Evolutionary conservation across 2,113 vertebrate species (phyloP).

Genomic region (Thermophis baileyi): DNA sequence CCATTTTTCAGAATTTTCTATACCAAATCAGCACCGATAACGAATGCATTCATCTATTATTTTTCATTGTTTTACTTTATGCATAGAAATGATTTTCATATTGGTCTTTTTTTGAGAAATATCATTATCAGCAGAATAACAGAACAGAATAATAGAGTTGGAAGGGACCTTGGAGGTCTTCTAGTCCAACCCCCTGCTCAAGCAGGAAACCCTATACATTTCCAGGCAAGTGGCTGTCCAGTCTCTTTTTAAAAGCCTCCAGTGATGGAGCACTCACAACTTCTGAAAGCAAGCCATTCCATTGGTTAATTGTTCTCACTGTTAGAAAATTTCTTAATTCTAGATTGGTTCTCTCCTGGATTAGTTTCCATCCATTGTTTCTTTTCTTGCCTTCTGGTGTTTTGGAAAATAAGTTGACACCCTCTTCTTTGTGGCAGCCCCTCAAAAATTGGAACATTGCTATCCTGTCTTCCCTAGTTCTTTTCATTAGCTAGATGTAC

Average conservation of each 20-base stretch:
- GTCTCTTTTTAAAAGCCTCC: background rate
- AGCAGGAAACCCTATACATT: background rate
- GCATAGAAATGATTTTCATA: background rate
- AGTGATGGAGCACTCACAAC: background rate
- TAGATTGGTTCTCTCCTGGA: background rate
- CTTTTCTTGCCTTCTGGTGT: background rate
- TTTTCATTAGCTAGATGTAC: background rate
- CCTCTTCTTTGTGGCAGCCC: background rate
- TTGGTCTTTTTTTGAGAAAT: background rate
- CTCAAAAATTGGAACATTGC: background rate
- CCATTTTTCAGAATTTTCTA: background rate
- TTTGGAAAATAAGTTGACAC: background rate
- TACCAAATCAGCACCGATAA: background rate
- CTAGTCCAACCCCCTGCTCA: background rate
- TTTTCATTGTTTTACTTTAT: background rate
- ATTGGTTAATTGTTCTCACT: background rate
- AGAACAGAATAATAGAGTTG: background rate
- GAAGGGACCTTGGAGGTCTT: background rate
- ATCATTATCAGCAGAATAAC: background rate
- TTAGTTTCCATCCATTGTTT: background rate
- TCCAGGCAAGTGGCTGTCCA: background rate
- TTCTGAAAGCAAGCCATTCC: background rate
- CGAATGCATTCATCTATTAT: background rate
- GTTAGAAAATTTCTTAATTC: background rate
- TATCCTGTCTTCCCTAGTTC: background rate